Conservation (phyloP, 2,113 vertebrate species). For the Collichthys lucidus region DNA sequence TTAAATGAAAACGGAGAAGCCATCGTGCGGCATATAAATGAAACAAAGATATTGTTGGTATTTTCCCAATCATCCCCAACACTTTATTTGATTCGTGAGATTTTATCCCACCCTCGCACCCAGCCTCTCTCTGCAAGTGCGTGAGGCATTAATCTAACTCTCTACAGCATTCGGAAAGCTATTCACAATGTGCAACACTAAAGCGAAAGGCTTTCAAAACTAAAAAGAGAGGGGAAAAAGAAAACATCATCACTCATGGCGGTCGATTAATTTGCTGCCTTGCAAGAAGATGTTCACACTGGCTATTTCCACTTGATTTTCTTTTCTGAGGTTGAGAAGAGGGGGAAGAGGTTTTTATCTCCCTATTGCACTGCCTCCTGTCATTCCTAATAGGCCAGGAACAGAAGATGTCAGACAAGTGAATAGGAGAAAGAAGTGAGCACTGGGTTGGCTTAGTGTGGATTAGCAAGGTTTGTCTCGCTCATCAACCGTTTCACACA, state of each 20-base stretch:
- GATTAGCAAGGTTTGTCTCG: constrained; percentile 73
- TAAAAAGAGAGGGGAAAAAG: constrained; percentile 26
- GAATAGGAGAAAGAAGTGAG: constrained; percentile 66
- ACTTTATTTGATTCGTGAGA: constrained; percentile 60
- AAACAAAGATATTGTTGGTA: constrained; percentile 55
- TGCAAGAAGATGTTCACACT: constrained; percentile 45
- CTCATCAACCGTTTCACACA: constrained; percentile 58
- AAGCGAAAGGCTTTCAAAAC: constrained; percentile 64
- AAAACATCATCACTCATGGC: constrained; percentile 59
- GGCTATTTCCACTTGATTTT: constrained; percentile 48
- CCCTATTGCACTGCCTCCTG: constrained; percentile 50
- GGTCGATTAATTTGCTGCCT: constrained; percentile 63
- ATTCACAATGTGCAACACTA: constrained; percentile 68
- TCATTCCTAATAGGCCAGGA: constrained; percentile 64
- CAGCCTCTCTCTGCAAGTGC: constrained; percentile 34
- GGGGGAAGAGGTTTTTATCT: constrained; percentile 56
- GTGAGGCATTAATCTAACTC: constrained; percentile 65
- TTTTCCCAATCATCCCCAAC: constrained; percentile 61
- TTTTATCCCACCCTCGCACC: constrained; percentile 41
- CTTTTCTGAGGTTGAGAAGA: constrained; percentile 26
- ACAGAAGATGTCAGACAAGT: constrained; percentile 71
- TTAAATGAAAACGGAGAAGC: constrained; percentile 65
- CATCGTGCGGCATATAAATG: constrained; percentile 33
- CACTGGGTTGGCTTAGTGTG: constrained; percentile 50
- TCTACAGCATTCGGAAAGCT: constrained; percentile 61